These are phyloP conservation scores for Anthopleura sola DNA, from an alignment of 64 coral and sea anemone genomes.

Conservation along the genomic window DNA sequence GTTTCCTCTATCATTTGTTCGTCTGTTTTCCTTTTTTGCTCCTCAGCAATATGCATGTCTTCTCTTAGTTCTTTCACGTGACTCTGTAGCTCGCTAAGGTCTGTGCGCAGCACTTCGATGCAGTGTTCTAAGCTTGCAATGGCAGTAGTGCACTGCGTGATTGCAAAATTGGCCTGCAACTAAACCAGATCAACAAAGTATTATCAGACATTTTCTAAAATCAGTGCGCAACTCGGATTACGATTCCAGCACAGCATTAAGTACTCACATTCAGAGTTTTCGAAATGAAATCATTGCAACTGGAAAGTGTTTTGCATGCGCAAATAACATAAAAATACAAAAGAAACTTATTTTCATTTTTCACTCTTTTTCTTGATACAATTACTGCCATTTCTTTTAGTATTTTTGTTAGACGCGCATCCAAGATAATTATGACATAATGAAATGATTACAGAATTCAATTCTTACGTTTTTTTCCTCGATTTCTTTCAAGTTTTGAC, in stretches of 20 bases:
- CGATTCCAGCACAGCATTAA: too few species aligned
- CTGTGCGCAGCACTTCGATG: constrained; percentile 23
- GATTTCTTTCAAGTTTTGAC: not conserved
- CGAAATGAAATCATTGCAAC: too few species aligned
- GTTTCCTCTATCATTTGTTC: not conserved
- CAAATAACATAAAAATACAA: too few species aligned
- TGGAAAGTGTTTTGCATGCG: too few species aligned
- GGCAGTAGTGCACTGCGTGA: constrained; percentile 34
- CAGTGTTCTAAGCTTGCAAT: constrained; percentile 40
- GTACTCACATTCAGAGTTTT: too few species aligned
- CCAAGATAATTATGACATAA: not conserved
- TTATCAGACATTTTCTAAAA: not conserved
- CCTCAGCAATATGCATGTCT: not conserved
- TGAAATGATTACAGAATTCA: not conserved
- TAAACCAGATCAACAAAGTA: not conserved
- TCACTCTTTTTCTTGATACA: too few species aligned
- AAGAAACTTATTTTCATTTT: too few species aligned
- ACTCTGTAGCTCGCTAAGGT: constrained; percentile 3
- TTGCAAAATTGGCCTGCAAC: constrained; percentile 24
- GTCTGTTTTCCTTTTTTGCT: not conserved
- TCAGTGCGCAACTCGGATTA: too few species aligned
- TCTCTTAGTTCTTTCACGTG: not conserved
- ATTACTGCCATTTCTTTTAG: too few species aligned
- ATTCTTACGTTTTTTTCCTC: constrained; percentile 10
- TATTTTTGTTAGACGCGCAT: too few species aligned